Evolutionary conservation across 2,113 vertebrate species (phyloP).

Genomic region (Pedionomus torquatus): DNA sequence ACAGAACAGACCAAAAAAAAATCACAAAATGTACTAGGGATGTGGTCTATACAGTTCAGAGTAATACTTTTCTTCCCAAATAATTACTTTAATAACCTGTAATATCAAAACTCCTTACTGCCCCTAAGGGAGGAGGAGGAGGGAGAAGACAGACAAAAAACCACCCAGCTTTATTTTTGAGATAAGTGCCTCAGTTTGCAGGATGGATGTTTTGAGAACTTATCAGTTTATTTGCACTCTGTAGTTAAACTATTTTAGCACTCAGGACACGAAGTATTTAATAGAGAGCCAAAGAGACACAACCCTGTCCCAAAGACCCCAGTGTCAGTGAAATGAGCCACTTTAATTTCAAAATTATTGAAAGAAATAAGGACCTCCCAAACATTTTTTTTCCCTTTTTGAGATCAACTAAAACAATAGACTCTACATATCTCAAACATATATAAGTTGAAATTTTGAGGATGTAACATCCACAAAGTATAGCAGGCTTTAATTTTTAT

Average conservation of each 20-base stretch:
- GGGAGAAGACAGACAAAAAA: background rate
- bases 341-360: background rate
- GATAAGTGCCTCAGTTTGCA: background rate
- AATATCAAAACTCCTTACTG: background rate
- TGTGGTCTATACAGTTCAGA: background rate
- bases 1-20: conserved; percentile 2
- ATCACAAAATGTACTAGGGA: background rate
- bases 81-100: conserved; percentile 58
- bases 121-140: background rate
- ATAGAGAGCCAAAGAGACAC: background rate
- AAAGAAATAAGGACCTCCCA: background rate
- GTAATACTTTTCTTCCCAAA: conserved; percentile 18
- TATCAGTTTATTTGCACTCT: background rate
- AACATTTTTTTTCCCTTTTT: background rate
- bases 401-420: background rate
- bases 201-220: background rate
- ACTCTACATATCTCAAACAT: background rate
- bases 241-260: background rate
- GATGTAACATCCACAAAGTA: background rate
- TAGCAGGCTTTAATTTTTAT: background rate
- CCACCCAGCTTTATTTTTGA: background rate
- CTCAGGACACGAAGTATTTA: background rate
- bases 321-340: background rate
- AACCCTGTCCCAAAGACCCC: background rate
- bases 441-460: background rate